These are phyloP conservation scores for Sipha maydis DNA, from an alignment of 2,888 invertebrate genomes.

Conservation along the genomic window DNA sequence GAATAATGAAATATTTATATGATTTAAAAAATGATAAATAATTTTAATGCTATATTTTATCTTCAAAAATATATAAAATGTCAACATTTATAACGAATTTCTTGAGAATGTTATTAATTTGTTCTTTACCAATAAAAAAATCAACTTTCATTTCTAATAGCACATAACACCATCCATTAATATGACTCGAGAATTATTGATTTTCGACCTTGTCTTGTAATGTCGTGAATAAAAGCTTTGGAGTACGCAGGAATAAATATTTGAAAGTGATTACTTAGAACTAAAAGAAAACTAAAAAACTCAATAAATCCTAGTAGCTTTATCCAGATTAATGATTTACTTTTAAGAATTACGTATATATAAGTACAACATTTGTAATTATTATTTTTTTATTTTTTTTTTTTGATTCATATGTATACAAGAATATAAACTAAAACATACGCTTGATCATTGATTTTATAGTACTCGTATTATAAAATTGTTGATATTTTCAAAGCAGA, in stretches of 20 bases:
- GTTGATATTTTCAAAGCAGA: no score
- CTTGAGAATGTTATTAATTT: not conserved
- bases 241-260: not conserved
- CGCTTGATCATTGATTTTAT: no score
- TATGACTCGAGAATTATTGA: slow-evolving; percentile 24
- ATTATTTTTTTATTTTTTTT: no score
- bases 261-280: slow-evolving; percentile 15
- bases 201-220: slow-evolving; percentile 1
- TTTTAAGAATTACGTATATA: no score
- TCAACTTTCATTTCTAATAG: not conserved
- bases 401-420: no score
- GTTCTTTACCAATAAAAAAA: not conserved
- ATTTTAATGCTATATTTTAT: no score
- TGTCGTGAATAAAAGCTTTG: not conserved
- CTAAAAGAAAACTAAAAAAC: not conserved
- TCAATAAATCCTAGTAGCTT: not conserved
- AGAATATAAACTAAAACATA: no score
- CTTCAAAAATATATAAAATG: not conserved
- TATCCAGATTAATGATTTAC: no score
- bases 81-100: not conserved
- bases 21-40: not conserved
- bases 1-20: not conserved
- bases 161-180: not conserved
- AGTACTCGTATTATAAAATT: no score
- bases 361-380: no score